Evolutionary conservation across 2,888 invertebrate species (phyloP).

Genomic region (Anarsia innoxiella): DNA sequence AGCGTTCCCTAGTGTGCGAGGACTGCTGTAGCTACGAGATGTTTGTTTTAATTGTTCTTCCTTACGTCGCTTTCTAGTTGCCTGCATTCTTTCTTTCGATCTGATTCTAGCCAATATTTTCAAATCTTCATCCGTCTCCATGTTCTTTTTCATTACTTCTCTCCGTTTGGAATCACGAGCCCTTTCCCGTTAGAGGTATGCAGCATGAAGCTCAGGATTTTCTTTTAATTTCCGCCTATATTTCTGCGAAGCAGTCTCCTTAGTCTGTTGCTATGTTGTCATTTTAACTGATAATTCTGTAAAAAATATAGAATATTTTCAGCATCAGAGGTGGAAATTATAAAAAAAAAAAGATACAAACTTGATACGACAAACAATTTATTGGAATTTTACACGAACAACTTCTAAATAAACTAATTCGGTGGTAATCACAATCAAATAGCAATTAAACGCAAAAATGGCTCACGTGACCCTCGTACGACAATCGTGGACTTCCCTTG

Average conservation of each 20-base stretch:
- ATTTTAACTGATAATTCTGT: constrained; percentile 16
- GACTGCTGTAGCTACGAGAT: not conserved
- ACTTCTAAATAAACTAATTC: too few relatives aligned
- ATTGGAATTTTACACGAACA: too few relatives aligned
- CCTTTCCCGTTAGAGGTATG: constrained; percentile 18
- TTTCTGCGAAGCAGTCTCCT: constrained; percentile 21
- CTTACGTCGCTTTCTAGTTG: constrained; percentile 19
- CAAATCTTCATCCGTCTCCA: constrained; percentile 18
- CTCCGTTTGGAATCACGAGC: constrained; percentile 21
- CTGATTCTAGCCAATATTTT: constrained; percentile 19
- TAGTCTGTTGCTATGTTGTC: constrained; percentile 11
- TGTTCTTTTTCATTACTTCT: constrained; percentile 20
- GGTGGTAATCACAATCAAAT: too few relatives aligned
- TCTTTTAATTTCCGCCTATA: constrained; percentile 21
- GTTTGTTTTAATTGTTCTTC: constrained; percentile 12
- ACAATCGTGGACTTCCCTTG: too few relatives aligned
- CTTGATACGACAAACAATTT: too few relatives aligned
- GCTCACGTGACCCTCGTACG: too few relatives aligned
- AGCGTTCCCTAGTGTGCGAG: not conserved
- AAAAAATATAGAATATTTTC: too few relatives aligned
- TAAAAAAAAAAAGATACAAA: too few relatives aligned
- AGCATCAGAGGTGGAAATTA: too few relatives aligned
- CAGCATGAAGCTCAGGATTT: constrained; percentile 19
- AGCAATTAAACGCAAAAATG: too few relatives aligned
- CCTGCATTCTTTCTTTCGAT: constrained; percentile 22